Evolutionary conservation across 2,888 invertebrate species (phyloP).

Genomic region (Lepidocyrtinus sp.): DNA sequence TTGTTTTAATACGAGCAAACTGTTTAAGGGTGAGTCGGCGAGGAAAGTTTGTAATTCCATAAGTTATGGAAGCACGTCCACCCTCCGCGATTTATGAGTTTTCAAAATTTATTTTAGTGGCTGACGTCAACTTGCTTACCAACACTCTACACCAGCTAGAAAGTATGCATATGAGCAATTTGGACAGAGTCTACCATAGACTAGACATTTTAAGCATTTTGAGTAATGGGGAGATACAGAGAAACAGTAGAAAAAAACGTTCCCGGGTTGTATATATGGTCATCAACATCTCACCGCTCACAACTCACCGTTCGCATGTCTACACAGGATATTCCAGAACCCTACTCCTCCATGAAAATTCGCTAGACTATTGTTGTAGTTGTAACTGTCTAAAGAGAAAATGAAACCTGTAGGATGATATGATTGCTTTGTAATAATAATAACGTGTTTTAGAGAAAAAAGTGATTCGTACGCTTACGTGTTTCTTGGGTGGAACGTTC

Average conservation of each 20-base stretch:
- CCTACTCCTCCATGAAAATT: background rate
- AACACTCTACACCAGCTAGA: conserved; percentile 34
- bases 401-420: conserved; percentile 57
- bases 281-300: conserved; percentile 15
- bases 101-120: conserved; percentile 65
- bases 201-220: too few relatives aligned
- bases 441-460: background rate
- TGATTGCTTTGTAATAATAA: conserved; percentile 37
- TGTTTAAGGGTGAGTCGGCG: conserved; percentile 45
- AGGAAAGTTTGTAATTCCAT: conserved; percentile 62
- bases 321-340: background rate
- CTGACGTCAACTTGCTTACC: conserved; percentile 60
- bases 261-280: background rate
- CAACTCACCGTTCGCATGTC: background rate
- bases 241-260: background rate
- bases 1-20: conserved; percentile 4
- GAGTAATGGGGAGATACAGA: background rate
- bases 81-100: conserved; percentile 64
- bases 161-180: conserved; percentile 12
- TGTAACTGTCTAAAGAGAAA: conserved; percentile 10
- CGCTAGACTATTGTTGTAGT: conserved; percentile 7
- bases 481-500: background rate
- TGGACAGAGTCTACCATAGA: too few relatives aligned
- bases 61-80: conserved; percentile 62
- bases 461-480: background rate